Evolutionary conservation across 2,113 vertebrate genomes (phyloP), one percentile per base, ranked within the genome.

Genomic region (Carettochelys insculpta): DNA sequence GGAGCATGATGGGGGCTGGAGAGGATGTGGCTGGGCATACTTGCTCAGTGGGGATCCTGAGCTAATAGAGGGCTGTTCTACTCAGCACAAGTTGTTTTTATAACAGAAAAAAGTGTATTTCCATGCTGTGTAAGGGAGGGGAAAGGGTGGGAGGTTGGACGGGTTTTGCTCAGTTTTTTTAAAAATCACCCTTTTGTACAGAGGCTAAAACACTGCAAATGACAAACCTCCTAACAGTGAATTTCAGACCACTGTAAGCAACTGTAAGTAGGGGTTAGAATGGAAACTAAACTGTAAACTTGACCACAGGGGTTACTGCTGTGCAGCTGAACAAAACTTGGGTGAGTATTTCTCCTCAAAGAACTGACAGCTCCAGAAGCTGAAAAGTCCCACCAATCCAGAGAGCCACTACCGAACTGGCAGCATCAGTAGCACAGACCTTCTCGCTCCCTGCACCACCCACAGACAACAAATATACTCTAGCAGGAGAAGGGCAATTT

Each of bases 51-150:
- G 65, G 3, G 5, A 86, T 93, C 89, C 1, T 43, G 77, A 94
- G 95, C 94, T 95, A 94, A 95, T 95, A 94, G 95, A 96, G 88
- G 93, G 95, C 34, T 51, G 95, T 86, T 96, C 93, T 91, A 90
- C 84, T 95, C 95, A 94, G 96, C 96, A 95, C 25, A 0, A 80
- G 52, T n/a, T 90, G 88, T 82, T 91, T 94, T 95, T 79, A 90
- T 81, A 94, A 94, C 8, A 77, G 93, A 86, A 93, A 94, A 95
- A 92, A 84, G 92, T 95, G 90, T 95, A 90, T 92, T 94, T 95
- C 94, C 93, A 80, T 94, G 92, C 83, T 92, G 65, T 0, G 4
- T 88, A 93, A n/a, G 58, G 13, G 11, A 14, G 58, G 16, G 53
- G 22, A 10, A 25, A 2, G 8, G 8, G 25, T 27, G 13, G 86